phyloP scores from a whole-genome alignment of 2,797 vertebrate genomes.

The Lagodon rhomboides region DNA sequence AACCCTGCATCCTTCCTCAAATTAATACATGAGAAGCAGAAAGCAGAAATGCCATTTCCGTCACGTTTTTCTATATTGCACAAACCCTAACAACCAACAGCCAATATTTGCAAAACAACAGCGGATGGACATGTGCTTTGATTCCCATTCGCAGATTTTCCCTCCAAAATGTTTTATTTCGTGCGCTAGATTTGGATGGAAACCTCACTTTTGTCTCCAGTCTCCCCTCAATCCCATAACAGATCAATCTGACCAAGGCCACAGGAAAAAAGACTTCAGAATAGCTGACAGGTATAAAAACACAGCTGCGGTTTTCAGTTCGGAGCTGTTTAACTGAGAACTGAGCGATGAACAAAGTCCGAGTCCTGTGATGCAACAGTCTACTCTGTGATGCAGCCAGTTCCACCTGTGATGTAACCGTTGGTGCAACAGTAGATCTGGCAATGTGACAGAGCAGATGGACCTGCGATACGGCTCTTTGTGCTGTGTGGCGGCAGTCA shows the following conservation, averaged over 20 bases:
- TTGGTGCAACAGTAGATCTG: constrained; percentile 11
- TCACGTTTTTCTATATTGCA: background rate
- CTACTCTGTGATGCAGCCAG: constrained; percentile 34
- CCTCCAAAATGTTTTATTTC: background rate
- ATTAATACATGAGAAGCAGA: background rate
- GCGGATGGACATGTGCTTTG: background rate
- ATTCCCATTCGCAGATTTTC: background rate
- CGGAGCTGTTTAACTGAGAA: background rate
- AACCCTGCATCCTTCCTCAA: background rate
- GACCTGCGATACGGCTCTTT: background rate
- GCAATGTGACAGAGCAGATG: background rate
- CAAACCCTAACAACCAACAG: too few species aligned
- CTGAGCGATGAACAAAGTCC: background rate
- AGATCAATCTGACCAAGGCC: background rate
- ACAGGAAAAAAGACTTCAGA: background rate
- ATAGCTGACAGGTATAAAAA: background rate
- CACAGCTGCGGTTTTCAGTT: background rate
- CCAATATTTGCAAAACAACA: too few species aligned
- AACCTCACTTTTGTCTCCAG: background rate
- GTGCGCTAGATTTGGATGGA: background rate
- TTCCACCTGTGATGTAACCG: constrained; percentile 38
- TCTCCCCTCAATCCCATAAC: background rate
- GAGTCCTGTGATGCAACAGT: constrained; percentile 60
- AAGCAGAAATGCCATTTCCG: background rate
- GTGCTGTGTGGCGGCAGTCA: constrained; percentile 8